A percentile compares a stretch with the other conserved stretches of the same genome.
Evolutionary conservation across 2,113 vertebrate species (phyloP).

Genomic region (Caranx melampygus): DNA sequence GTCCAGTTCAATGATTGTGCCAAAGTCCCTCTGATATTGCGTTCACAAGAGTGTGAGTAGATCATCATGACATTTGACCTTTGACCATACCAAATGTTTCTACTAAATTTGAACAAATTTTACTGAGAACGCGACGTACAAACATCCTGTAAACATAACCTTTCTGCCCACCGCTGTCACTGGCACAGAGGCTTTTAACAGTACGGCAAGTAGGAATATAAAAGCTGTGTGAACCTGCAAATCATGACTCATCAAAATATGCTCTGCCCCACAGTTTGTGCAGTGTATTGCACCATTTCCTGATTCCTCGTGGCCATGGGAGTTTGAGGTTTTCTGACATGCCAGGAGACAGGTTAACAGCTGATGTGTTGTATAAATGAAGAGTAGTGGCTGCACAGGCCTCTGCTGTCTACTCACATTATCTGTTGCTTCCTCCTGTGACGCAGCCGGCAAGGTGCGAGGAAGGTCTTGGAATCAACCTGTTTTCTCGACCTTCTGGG

Average conservation of each 20-base stretch:
- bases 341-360: conserved; percentile 40
- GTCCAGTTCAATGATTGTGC: too few relatives aligned
- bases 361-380: conserved; percentile 66
- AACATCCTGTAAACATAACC: too few relatives aligned
- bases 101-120: too few relatives aligned
- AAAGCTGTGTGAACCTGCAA: neutral
- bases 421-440: conserved; percentile 31
- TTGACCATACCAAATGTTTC: too few relatives aligned
- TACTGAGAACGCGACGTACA: too few relatives aligned
- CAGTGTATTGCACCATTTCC: conserved; percentile 13
- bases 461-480: conserved; percentile 48
- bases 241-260: conserved; percentile 15
- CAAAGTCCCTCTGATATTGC: too few relatives aligned
- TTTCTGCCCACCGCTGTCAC: too few relatives aligned
- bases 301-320: conserved; percentile 26
- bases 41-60: too few relatives aligned
- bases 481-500: conserved; percentile 19
- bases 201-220: neutral
- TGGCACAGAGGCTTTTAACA: neutral
- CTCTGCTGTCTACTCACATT: conserved; percentile 65
- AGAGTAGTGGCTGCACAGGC: conserved; percentile 49
- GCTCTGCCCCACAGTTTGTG: conserved; percentile 22
- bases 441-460: neutral
- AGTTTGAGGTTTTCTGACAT: conserved; percentile 55
- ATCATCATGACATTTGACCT: too few relatives aligned